Percentiles rank a stretch among this genome's conserved stretches.
Conservation (phyloP, 2,888 invertebrate genomes). For the Drosophila rellima region DNA sequence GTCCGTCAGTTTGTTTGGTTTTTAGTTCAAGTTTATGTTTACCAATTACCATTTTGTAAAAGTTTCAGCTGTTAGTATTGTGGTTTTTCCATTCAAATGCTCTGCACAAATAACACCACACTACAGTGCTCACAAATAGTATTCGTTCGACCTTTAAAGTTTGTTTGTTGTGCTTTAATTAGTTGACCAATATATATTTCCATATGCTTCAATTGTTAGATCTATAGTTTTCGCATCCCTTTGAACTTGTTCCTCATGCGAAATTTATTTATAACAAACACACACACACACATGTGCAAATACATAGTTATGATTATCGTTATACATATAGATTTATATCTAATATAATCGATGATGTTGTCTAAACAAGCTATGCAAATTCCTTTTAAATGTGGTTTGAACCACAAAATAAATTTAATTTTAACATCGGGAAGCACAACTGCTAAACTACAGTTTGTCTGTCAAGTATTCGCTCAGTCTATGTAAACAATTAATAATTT, state of each 20-base stretch:
- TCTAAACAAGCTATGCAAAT: conserved; percentile 72
- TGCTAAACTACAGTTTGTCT: conserved; percentile 18
- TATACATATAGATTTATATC: conserved; percentile 25
- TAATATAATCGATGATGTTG: conserved; percentile 43
- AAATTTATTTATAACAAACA: conserved; percentile 14
- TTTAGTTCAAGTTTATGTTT: conserved; percentile 49
- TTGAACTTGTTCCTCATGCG: conserved; percentile 52
- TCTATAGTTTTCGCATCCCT: conserved; percentile 48
- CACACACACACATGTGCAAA: neutral
- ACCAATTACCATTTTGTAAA: conserved; percentile 58
- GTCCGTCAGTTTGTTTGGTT: conserved; percentile 20
- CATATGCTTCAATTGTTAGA: conserved; percentile 40
- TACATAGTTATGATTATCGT: conserved; percentile 15
- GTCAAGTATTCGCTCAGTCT: conserved; percentile 5
- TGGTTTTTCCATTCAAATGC: conserved; percentile 63
- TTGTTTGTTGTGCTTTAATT: conserved; percentile 7
- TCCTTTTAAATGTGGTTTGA: conserved; percentile 23
- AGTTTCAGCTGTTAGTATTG: conserved; percentile 45
- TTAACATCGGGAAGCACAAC: neutral
- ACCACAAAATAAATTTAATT: conserved; percentile 22
- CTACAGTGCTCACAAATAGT: conserved; percentile 37
- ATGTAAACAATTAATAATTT: neutral
- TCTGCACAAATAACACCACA: conserved; percentile 26
- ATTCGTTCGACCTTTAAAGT: conserved; percentile 43
- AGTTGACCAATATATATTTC: conserved; percentile 16